These are phyloP conservation scores for Plutella xylostella DNA, from an alignment of 2,888 invertebrate species.

Conservation along the genomic window DNA sequence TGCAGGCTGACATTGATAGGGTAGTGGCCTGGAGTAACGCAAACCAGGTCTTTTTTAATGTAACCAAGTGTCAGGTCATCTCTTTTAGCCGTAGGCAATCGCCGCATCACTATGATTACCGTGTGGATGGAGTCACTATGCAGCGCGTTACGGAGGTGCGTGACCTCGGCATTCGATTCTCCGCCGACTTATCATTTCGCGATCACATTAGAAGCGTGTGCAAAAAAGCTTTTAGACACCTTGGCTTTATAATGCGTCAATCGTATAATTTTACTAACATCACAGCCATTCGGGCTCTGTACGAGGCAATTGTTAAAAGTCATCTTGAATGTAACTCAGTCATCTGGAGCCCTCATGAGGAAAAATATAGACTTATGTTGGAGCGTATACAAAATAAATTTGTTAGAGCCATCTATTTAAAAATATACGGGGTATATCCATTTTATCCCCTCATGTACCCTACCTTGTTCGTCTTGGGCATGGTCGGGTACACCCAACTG, in stretches of 20 bases:
- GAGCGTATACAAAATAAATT: constrained; percentile 4
- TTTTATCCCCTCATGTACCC: not conserved
- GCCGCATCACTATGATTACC: not conserved
- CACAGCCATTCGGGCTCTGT: too few species aligned
- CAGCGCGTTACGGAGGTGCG: not conserved
- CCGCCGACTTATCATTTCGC: not conserved
- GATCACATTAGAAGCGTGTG: not conserved
- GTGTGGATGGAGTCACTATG: not conserved
- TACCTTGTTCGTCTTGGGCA: not conserved
- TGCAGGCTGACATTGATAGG: not conserved
- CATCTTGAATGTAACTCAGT: not conserved
- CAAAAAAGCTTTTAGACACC: not conserved
- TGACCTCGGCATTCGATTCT: not conserved
- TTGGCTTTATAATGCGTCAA: not conserved
- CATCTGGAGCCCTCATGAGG: constrained; percentile 13
- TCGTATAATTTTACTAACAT: too few species aligned
- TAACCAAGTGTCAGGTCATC: not conserved
- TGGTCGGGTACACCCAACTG: not conserved
- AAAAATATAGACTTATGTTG: constrained; percentile 5
- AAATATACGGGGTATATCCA: not conserved
- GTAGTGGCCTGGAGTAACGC: not conserved
- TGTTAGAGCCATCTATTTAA: not conserved
- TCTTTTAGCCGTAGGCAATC: not conserved
- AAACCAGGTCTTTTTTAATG: not conserved
- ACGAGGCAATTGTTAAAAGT: constrained; percentile 6